Evolutionary conservation across 2,797 vertebrate species (phyloP), one percentile per base, ranked within the genome.

Genomic region (Erethizon dorsatum): DNA sequence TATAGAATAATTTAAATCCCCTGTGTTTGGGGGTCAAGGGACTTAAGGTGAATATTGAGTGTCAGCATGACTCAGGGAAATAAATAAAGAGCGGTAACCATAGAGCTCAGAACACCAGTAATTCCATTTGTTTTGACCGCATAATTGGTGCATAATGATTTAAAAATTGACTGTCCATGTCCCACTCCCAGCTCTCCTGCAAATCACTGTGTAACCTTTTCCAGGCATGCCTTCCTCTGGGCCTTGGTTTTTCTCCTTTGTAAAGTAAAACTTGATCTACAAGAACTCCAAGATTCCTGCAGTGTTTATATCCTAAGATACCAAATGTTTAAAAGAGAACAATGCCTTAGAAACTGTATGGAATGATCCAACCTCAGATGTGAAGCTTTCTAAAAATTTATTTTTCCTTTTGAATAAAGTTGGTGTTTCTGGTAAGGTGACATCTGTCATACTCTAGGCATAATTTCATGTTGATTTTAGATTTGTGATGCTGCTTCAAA

Each of bases 51-150:
- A 88, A 88, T 41, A 88, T n/a, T 50, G 26, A 77, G 47, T 73
- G 52, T 77, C 61, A 90, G n/a, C 45, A 28, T 95, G 86, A 94
- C 13, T 82, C 6, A 26, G 10, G 67, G 13, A 8, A 95, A 93
- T 94, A 95, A 93, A 73, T 31, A 67, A 92, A 94, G 37, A 95
- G 13, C 31, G 26, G n/a, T 94, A 95, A 67, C 56, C 50, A 93
- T 31, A 56, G 88, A 75, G 31, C 41, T 33, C 33, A 92, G 33
- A 90, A 79, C 9, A 33, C 31, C 41, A 57, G 22, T 45, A 45
- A 57, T 83, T 91, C 61, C 57, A 71, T 90, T 95, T 93, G 31
- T 90, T 24, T 83, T 92, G 45, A 87, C 37, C 17, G 71, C 82
- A 18, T 59, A 80, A 71, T 52, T 94, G 54, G 52, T 56, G 8